Evolutionary conservation across 2,888 invertebrate genomes (phyloP), one percentile per base, ranked within the genome.

Genomic region (Clivina fossor): DNA sequence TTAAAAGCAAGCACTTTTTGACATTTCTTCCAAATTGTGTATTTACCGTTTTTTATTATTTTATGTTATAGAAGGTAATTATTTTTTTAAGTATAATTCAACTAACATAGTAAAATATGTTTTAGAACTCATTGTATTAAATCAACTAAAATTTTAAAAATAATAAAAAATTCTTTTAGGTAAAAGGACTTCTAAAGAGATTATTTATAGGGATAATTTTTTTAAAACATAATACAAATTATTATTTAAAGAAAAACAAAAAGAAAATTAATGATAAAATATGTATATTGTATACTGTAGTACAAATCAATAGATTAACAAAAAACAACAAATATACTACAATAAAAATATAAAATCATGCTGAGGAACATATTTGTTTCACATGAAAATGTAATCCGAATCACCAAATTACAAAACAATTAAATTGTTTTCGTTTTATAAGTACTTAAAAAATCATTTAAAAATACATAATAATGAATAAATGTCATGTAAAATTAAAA

Each of bases 231-330:
- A n/a, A n/a, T n/a, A n/a, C n/a, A n/a, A n/a, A n/a, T n/a, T n/a
- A n/a, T n/a, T n/a, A n/a, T n/a, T n/a, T n/a, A n/a, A n/a, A 32
- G 13, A 7, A 32, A 32, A 32, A 7, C 5, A 7, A 32, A 7
- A 32, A 4, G 4, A 11, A 3, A 4, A 15, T 37, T 47, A 18
- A 13, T 28, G 8, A 41, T 53, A 53, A 53, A 44, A 44, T 53
- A 53, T n/a, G n/a, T n/a, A n/a, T 53, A 53, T 53, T 53, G 53
- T 37, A 53, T 44, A 35, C 35, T 35, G 32, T 37, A 53, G 44
- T 53, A 53, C 44, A 53, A 53, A 43, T 43, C 32, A 51, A 32
- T 37, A 51, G 9, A 43, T 33, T 44, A 51, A 51, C 41, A 51
- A 32, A 43, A 51, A 51, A 51, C n/a, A 41, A 20, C 51, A 51